A percentile compares a stretch with the other conserved stretches of the same genome.
phyloP scores from a whole-genome alignment of 1,140 invertebrate species.

The Trinorchestia longiramus region DNA sequence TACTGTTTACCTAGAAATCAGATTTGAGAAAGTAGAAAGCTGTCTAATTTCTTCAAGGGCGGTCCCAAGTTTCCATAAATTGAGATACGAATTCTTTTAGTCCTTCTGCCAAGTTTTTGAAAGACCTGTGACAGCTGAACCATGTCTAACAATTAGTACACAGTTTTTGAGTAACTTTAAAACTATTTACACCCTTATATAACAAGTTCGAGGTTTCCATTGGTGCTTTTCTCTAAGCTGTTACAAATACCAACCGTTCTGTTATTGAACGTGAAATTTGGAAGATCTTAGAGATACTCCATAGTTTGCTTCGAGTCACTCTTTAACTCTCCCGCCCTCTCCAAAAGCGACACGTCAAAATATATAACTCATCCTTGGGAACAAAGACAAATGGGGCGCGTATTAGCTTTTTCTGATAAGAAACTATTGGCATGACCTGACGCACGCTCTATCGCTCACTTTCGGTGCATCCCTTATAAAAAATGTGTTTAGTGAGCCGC shows the following conservation, averaged over 20 bases:
- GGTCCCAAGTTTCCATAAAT: neutral
- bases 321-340: neutral
- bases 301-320: constrained; percentile 15
- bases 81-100: neutral
- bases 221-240: neutral
- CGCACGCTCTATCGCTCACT: constrained; percentile 39
- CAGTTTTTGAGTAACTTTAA: neutral
- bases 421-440: constrained; percentile 48
- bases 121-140: neutral
- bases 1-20: neutral
- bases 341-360: constrained; percentile 45
- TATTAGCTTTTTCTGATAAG: constrained; percentile 51
- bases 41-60: neutral
- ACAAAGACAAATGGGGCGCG: constrained; percentile 43
- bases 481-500: constrained; percentile 48
- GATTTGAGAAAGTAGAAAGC: neutral
- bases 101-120: neutral
- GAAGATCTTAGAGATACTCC: constrained; percentile 46
- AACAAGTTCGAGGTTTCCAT: neutral
- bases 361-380: constrained; percentile 42
- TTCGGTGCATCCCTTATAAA: constrained; percentile 51
- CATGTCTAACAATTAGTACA: neutral
- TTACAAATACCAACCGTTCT: constrained; percentile 31
- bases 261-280: constrained; percentile 47
- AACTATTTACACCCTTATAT: neutral